Percentiles rank a stretch among this genome's conserved stretches.
Conservation (phyloP, 2,888 invertebrate species). For the Heliconius ismenius region DNA sequence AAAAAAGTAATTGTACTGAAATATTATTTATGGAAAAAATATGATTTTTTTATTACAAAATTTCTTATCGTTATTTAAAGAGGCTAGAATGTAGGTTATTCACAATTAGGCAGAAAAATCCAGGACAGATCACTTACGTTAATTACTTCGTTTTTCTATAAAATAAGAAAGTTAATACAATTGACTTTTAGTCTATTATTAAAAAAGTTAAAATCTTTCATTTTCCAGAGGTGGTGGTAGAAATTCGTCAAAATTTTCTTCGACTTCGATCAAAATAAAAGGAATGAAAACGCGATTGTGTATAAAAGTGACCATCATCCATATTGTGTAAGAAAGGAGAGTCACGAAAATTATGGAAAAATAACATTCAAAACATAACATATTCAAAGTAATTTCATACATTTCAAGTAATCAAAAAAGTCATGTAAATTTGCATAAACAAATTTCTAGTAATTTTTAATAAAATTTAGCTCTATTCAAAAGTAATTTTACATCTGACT, state of each 20-base stretch:
- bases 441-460: not conserved
- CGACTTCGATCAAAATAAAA: conserved; percentile 2
- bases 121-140: not conserved
- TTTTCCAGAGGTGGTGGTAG: conserved; percentile 23
- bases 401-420: not conserved
- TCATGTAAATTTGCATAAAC: not conserved
- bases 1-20: no score
- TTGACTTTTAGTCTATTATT: not conserved
- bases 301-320: conserved; percentile 48
- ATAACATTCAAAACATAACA: conserved; percentile 50
- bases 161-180: not conserved
- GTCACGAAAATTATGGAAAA: conserved; percentile 55
- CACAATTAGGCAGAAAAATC: not conserved
- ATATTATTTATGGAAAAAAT: no score
- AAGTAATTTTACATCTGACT: no score
- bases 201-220: conserved; percentile 1
- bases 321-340: conserved; percentile 53
- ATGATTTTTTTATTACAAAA: no score
- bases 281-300: conserved; percentile 43
- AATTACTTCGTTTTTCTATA: not conserved
- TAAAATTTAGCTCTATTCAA: no score
- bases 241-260: conserved; percentile 29
- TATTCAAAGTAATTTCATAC: not conserved
- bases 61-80: no score
- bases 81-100: no score